Conservation (phyloP, 1,140 invertebrate species). For the Parapsyche elsis region DNA sequence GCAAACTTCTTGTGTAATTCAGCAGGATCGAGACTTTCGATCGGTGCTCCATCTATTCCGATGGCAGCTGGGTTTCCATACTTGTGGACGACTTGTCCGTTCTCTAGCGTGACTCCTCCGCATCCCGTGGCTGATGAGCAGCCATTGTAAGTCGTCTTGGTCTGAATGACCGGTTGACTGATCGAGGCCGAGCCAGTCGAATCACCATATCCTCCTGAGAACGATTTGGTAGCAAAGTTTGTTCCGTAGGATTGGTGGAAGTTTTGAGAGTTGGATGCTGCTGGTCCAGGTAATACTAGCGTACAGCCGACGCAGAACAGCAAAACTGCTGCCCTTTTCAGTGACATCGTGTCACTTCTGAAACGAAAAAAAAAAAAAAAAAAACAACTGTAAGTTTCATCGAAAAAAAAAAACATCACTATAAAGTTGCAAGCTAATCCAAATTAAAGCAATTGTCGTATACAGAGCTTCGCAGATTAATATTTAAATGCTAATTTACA, state of each 20-base stretch:
- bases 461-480: too few relatives aligned
- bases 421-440: background rate
- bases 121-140: slow-evolving; percentile 64
- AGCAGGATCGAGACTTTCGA: slow-evolving; percentile 52
- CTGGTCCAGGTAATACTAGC: slow-evolving; percentile 7
- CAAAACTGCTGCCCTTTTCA: slow-evolving; percentile 22
- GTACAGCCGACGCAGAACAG: slow-evolving; percentile 12
- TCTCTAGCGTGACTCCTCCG: slow-evolving; percentile 64
- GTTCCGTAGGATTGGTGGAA: background rate
- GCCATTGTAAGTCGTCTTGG: slow-evolving; percentile 62
- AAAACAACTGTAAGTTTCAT: background rate
- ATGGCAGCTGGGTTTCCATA: slow-evolving; percentile 62
- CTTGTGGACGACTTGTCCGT: slow-evolving; percentile 62
- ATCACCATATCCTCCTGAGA: slow-evolving; percentile 20
- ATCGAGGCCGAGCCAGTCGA: background rate
- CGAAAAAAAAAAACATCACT: background rate
- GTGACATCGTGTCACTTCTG: slow-evolving; percentile 38
- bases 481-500: too few relatives aligned
- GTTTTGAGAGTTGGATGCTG: background rate
- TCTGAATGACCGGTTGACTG: slow-evolving; percentile 60
- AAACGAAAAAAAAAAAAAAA: slow-evolving; percentile 30
- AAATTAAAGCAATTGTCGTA: too few relatives aligned
- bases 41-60: slow-evolving; percentile 58
- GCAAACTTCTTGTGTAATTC: slow-evolving; percentile 61
- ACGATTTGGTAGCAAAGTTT: slow-evolving; percentile 20